phyloP scores from a whole-genome alignment of 1,140 invertebrate species.

The Zaprionus capensis region DNA sequence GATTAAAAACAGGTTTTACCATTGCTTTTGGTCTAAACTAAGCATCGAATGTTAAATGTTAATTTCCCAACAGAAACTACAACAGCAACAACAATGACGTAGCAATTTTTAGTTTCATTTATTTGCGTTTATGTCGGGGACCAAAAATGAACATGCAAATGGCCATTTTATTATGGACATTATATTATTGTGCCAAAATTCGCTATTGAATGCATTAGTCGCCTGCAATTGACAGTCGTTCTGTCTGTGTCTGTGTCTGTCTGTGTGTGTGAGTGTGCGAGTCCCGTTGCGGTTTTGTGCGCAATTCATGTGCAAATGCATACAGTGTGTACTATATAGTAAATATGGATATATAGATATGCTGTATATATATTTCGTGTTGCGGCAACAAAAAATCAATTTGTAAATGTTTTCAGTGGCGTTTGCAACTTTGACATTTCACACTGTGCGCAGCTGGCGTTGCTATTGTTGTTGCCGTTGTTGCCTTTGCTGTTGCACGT shows the following conservation, averaged over 20 bases:
- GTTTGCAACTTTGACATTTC: conserved; percentile 69
- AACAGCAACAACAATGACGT: conserved; percentile 30
- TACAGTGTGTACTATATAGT: conserved; percentile 19
- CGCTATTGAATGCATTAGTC: conserved; percentile 70
- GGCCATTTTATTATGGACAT: conserved; percentile 75
- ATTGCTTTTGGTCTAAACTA: conserved; percentile 31
- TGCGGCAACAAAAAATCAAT: conserved; percentile 72
- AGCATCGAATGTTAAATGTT: conserved; percentile 57
- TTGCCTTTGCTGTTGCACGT: conserved; percentile 35
- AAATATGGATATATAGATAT: conserved; percentile 12
- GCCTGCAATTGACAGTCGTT: conserved; percentile 18
- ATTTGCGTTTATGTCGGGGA: conserved; percentile 44
- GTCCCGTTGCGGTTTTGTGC: conserved; percentile 62
- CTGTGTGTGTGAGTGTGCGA: conserved; percentile 24
- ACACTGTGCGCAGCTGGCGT: conserved; percentile 57
- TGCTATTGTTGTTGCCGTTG: conserved; percentile 26
- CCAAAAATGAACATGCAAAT: conserved; percentile 69
- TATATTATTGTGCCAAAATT: conserved; percentile 71
- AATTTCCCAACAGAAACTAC: conserved; percentile 48
- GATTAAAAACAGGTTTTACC: conserved; percentile 41
- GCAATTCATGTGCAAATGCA: conserved; percentile 58
- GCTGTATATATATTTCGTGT: conserved; percentile 23
- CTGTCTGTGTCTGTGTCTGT: conserved; percentile 10
- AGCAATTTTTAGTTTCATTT: conserved; percentile 49
- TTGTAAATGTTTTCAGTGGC: conserved; percentile 77